Evolutionary conservation across 2,888 invertebrate species (phyloP).

Genomic region (Empis livida): DNA sequence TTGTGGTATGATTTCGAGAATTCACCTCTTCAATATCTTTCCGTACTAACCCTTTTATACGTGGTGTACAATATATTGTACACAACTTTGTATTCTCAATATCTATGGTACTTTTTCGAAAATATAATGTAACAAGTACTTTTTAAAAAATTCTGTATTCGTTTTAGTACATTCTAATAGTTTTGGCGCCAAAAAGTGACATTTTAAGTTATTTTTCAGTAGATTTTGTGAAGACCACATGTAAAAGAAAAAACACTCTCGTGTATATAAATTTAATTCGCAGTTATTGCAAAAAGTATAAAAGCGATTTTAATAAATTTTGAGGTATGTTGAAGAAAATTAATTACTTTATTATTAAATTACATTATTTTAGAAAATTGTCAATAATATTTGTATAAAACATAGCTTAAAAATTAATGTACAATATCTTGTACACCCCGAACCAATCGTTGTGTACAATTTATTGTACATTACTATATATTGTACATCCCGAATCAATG

Average conservation of each 20-base stretch:
- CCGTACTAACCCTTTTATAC: neutral
- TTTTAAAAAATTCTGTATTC: neutral
- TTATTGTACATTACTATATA: neutral
- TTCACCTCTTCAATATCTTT: too few relatives aligned
- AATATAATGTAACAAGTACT: neutral
- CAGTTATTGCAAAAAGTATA: neutral
- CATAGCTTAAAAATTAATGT: neutral
- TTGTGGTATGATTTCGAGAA: too few relatives aligned
- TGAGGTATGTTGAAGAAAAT: neutral
- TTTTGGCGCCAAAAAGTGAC: neutral
- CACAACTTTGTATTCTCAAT: neutral
- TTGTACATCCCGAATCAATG: too few relatives aligned
- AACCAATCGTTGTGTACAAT: neutral
- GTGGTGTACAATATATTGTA: neutral
- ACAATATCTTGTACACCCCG: neutral
- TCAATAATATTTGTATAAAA: too few relatives aligned
- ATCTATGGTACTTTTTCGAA: neutral
- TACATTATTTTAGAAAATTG: too few relatives aligned
- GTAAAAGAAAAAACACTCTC: too few relatives aligned
- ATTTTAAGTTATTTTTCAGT: neutral
- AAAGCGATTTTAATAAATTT: neutral
- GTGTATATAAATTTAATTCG: too few relatives aligned
- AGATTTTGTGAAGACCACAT: neutral
- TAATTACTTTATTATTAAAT: too few relatives aligned
- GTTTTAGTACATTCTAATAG: neutral